Evolutionary conservation across 2,113 vertebrate genomes (phyloP).

Genomic region (Cairina moschata): DNA sequence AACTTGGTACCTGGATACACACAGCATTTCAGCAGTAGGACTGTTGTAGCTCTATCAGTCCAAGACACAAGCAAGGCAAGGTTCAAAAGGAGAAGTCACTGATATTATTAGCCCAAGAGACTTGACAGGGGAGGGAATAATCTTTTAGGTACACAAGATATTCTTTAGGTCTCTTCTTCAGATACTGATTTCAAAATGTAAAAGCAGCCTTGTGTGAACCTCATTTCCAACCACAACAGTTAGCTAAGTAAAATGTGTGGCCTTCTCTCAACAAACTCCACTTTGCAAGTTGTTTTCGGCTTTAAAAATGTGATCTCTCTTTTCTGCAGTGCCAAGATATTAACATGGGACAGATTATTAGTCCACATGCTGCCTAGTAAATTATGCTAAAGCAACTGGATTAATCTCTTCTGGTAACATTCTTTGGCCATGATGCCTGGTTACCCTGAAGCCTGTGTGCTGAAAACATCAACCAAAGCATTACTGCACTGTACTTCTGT

Average conservation of each 20-base stretch:
- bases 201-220: not conserved
- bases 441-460: not conserved
- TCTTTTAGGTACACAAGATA: not conserved
- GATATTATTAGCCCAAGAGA: not conserved
- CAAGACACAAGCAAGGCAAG: not conserved
- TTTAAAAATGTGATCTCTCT: not conserved
- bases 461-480: not conserved
- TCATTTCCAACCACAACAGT: not conserved
- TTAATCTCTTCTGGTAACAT: not conserved
- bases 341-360: not conserved
- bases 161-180: not conserved
- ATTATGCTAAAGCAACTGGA: not conserved
- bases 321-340: not conserved
- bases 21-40: fast-evolving
- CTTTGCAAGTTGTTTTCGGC: not conserved
- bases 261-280: not conserved
- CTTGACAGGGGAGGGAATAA: fast-evolving
- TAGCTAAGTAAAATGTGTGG: not conserved
- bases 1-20: not conserved
- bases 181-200: not conserved
- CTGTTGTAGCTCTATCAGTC: fast-evolving
- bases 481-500: not conserved
- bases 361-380: not conserved
- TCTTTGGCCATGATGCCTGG: not conserved
- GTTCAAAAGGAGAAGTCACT: not conserved